These are phyloP conservation scores for Neoarius graeffei DNA, from an alignment of 2,113 vertebrate genomes.

Conservation along the genomic window DNA sequence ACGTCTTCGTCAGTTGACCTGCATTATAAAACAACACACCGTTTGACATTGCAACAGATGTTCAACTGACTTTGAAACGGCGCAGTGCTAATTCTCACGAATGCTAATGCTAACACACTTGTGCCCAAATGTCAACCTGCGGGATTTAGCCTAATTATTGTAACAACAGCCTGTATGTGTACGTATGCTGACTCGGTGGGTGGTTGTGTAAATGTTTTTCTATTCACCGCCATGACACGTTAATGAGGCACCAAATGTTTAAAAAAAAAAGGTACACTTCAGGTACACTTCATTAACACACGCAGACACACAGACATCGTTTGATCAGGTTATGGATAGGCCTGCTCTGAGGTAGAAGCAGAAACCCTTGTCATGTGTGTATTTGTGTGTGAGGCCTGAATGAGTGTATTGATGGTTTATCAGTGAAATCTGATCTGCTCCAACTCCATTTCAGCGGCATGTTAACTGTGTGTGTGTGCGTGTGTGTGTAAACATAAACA, in stretches of 20 bases:
- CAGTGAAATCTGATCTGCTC: constrained; percentile 34
- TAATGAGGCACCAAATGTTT: constrained; percentile 18
- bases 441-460: constrained; percentile 1
- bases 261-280: not conserved
- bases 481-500: constrained; percentile 19
- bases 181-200: not conserved
- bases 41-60: not conserved
- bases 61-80: not conserved
- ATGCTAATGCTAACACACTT: constrained; percentile 5
- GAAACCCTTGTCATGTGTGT: constrained; percentile 20
- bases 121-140: constrained; percentile 16
- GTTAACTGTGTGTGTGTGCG: not conserved
- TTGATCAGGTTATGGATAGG: not conserved
- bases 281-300: constrained; percentile 27
- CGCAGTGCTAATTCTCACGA: not conserved
- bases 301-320: not conserved
- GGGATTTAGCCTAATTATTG: not conserved
- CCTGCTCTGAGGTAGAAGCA: constrained; percentile 5
- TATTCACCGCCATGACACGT: not conserved
- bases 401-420: constrained; percentile 37
- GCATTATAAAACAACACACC: not conserved
- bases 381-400: constrained; percentile 19
- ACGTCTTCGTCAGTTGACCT: not conserved
- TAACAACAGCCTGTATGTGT: constrained; percentile 13
- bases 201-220: constrained; percentile 41